These are phyloP conservation scores for Mycalesis mineus DNA, from an alignment of 2,888 invertebrate genomes.

Conservation along the genomic window DNA sequence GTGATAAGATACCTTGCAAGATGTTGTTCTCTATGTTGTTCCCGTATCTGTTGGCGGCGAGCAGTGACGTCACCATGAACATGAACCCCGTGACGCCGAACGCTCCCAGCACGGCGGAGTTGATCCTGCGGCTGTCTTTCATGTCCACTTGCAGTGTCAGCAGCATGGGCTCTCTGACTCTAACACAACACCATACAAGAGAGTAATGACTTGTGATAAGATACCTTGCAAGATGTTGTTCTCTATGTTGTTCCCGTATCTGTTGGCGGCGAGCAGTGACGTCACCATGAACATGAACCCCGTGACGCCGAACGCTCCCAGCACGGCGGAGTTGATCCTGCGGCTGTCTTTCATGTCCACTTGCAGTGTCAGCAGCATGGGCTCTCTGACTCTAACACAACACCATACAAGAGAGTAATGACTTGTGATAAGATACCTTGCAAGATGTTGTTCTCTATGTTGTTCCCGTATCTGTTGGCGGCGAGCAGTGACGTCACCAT, in stretches of 20 bases:
- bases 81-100: constrained; percentile 82
- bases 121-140: constrained; percentile 85
- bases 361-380: constrained; percentile 92
- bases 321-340: constrained; percentile 84
- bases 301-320: constrained; percentile 83
- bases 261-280: constrained; percentile 78
- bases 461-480: constrained; percentile 80
- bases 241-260: constrained; percentile 81
- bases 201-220: neutral
- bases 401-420: no score
- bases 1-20: constrained; percentile 67
- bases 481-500: constrained; percentile 80
- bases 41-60: constrained; percentile 83
- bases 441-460: constrained; percentile 81
- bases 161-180: no score
- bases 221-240: constrained; percentile 82
- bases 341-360: constrained; percentile 91
- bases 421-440: constrained; percentile 63
- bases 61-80: constrained; percentile 80
- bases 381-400: no score
- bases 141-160: constrained; percentile 95
- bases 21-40: constrained; percentile 80
- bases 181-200: no score
- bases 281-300: constrained; percentile 82
- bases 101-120: constrained; percentile 83